phyloP scores from a whole-genome alignment of 2,888 invertebrate species.

The Melitaea athalia region DNA sequence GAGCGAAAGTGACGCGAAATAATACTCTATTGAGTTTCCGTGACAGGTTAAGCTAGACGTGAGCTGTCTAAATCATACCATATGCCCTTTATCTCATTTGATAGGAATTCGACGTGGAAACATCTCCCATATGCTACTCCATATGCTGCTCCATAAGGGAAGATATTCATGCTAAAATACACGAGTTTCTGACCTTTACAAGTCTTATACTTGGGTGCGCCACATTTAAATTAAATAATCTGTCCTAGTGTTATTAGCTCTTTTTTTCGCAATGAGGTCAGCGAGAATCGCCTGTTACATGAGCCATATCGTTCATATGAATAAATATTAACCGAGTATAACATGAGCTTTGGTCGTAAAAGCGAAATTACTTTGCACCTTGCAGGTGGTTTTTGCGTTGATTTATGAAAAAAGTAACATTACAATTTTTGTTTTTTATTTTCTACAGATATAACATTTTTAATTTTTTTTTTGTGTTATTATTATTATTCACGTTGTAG shows the following conservation, averaged over 20 bases:
- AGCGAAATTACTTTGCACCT: conserved; percentile 60
- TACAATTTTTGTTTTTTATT: background rate
- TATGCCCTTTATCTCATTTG: conserved; percentile 60
- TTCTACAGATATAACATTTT: background rate
- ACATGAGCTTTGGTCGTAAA: conserved; percentile 51
- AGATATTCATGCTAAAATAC: conserved; percentile 31
- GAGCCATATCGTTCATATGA: conserved; percentile 61
- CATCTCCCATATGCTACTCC: conserved; percentile 58
- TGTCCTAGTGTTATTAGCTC: conserved; percentile 38
- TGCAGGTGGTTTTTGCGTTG: conserved; percentile 47
- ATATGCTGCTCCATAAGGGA: conserved; percentile 52
- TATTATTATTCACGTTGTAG: background rate
- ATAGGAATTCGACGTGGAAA: conserved; percentile 48
- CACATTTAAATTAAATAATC: conserved; percentile 45
- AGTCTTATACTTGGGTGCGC: conserved; percentile 52
- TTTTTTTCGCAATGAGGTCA: conserved; percentile 73
- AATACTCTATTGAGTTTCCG: conserved; percentile 68
- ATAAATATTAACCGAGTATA: conserved; percentile 47
- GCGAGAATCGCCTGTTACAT: conserved; percentile 52
- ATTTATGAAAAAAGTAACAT: background rate
- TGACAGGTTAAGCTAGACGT: conserved; percentile 63
- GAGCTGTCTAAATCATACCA: conserved; percentile 56
- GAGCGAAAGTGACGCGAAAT: conserved; percentile 72
- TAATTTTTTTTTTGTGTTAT: conserved; percentile 16
- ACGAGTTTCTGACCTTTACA: conserved; percentile 38